phyloP scores from a whole-genome alignment of 2,113 vertebrate genomes.

The Rafetus swinhoei region DNA sequence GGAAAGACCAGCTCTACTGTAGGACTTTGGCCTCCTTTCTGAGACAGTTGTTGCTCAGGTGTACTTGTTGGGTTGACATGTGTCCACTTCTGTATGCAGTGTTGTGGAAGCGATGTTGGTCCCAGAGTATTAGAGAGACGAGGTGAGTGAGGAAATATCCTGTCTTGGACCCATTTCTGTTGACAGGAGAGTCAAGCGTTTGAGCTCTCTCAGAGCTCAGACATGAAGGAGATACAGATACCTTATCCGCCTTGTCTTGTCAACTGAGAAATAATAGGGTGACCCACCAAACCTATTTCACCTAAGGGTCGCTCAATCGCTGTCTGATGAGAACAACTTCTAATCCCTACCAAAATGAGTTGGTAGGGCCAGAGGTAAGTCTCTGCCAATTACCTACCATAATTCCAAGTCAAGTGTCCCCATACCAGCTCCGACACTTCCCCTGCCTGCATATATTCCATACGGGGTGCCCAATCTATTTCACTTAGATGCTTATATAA shows the following conservation, averaged over 20 bases:
- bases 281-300: neutral
- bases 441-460: rapidly evolving
- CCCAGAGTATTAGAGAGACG: neutral
- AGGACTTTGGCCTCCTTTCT: neutral
- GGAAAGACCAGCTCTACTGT: neutral
- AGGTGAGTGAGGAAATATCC: neutral
- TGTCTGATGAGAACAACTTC: neutral
- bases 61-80: rapidly evolving
- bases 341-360: neutral
- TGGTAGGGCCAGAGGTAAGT: neutral
- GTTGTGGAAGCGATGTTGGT: neutral
- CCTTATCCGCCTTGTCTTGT: neutral
- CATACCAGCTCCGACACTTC: rapidly evolving
- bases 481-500: neutral
- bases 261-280: neutral
- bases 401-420: neutral
- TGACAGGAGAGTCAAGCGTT: neutral
- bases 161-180: neutral
- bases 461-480: rapidly evolving
- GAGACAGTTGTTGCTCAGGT: rapidly evolving
- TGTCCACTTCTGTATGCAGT: neutral
- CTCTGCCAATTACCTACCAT: neutral
- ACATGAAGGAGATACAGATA: neutral
- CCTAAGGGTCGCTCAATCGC: neutral
- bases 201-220: neutral